Evolutionary conservation across 2,113 vertebrate genomes (phyloP), one percentile per base, ranked within the genome.

Genomic region (Cyanistes caeruleus): DNA sequence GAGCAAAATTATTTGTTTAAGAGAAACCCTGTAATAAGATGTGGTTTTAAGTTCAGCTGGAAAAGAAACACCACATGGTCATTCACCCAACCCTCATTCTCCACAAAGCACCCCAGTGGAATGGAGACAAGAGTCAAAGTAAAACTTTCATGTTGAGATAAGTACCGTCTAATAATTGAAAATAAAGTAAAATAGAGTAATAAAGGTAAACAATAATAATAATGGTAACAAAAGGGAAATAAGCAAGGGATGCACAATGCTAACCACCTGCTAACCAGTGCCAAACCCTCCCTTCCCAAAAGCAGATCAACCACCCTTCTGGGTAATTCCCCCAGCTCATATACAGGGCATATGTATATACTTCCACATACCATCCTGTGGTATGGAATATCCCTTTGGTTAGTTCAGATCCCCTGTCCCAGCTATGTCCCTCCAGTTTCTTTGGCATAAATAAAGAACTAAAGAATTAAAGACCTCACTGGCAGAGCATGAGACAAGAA

Each of bases 11-110:
- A 28, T n/a, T 56, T 68, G 59, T 59, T 68, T 51, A 51, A n/a
- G 27, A 76, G 16, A 75, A 80, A 68, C 2, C 2, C 20, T 37
- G 3, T 21, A 49, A 48, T 11, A 48, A 53, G 0, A 58, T 9
- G 60, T 43, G 21, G 13, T 86, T 76, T 67, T 43, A 59, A 67
- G 16, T 18, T n/a, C 52, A 67, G 21, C 25, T 68, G 53, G 9
- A 31, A 9, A 37, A 44, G 31, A 59, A 48, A 44, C 2, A 10
- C 6, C 31, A 31, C 9, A 5, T 2, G 6, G 53, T 31, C 0
- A 0, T 9, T 27, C 0, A 0, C 37, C 9, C 37, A 51, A 24
- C 1, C 10, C 16, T 4, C 2, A 20, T 59, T 52, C 22, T 76
- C 22, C 17, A 11, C 7, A 58, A 4, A 4, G 5, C 5, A 51